phyloP scores from a whole-genome alignment of 1,140 invertebrate genomes.

The Ostrea denselamellosa region DNA sequence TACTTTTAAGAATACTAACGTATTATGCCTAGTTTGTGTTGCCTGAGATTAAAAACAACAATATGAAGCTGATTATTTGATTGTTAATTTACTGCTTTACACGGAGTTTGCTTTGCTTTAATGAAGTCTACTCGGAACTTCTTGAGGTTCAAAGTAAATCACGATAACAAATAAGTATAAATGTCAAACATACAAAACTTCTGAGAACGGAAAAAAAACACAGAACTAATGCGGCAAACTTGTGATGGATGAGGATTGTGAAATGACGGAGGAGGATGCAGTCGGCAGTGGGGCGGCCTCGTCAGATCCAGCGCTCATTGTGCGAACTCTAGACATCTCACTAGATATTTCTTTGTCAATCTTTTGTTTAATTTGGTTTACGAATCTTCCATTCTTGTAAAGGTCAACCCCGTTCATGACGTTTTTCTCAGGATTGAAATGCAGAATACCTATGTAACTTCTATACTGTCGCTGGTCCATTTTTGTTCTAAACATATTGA shows the following conservation, averaged over 20 bases:
- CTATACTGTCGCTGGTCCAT: constrained; percentile 11
- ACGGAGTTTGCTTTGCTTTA: too few species aligned
- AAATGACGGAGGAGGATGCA: background rate
- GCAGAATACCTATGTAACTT: background rate
- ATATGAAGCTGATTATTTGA: too few species aligned
- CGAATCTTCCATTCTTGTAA: background rate
- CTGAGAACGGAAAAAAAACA: too few species aligned
- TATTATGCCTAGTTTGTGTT: too few species aligned
- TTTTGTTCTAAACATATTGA: background rate
- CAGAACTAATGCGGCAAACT: background rate
- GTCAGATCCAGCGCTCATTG: background rate
- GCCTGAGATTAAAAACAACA: too few species aligned
- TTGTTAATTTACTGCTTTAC: too few species aligned
- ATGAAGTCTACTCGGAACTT: too few species aligned
- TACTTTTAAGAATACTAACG: too few species aligned
- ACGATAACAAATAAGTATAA: too few species aligned
- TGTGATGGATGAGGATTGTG: background rate
- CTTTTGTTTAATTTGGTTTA: constrained; percentile 13
- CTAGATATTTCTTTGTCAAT: background rate
- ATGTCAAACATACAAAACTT: too few species aligned
- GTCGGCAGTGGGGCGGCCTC: background rate
- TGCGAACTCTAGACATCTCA: background rate
- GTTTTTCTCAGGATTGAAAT: constrained; percentile 10
- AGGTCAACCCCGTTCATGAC: background rate
- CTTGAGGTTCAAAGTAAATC: too few species aligned